A percentile compares a stretch with the other conserved stretches of the same genome.
Conservation (phyloP, 2,113 vertebrate genomes). For the Siniperca knerii region DNA sequence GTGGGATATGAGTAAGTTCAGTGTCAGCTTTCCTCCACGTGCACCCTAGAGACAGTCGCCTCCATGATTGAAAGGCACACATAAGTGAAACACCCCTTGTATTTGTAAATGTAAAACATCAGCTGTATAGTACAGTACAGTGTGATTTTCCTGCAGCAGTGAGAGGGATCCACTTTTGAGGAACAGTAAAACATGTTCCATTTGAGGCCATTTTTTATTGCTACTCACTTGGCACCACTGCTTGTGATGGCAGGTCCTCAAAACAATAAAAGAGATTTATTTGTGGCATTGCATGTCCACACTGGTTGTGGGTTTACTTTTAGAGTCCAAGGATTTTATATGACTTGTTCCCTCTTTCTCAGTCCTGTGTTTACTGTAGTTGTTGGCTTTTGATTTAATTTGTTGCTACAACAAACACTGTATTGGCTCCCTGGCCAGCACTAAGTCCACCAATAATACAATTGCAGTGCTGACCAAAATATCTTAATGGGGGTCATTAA, state of each 20-base stretch:
- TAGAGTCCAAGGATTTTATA: slow-evolving; percentile 12
- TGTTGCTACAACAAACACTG: slow-evolving; percentile 42
- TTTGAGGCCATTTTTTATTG: slow-evolving; percentile 2
- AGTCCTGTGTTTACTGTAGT: slow-evolving; percentile 15
- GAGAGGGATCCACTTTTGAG: background rate
- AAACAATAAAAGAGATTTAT: background rate
- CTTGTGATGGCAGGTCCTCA: background rate
- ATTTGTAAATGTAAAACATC: slow-evolving; percentile 41
- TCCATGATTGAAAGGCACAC: slow-evolving; percentile 47
- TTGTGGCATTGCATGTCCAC: background rate
- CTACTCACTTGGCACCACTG: background rate
- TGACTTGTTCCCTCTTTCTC: slow-evolving; percentile 21
- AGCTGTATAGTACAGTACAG: slow-evolving; percentile 12
- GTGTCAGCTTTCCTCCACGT: slow-evolving; percentile 45
- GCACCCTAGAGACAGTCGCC: slow-evolving; percentile 35
- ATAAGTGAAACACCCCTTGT: slow-evolving; percentile 30
- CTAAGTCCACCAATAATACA: slow-evolving; percentile 28
- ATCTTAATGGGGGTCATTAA: slow-evolving; percentile 15
- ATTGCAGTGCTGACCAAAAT: slow-evolving; percentile 22
- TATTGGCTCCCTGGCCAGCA: slow-evolving; percentile 15
- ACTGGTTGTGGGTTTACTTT: background rate
- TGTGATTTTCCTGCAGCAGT: slow-evolving; percentile 14
- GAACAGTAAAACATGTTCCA: background rate
- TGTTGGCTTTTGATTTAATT: slow-evolving; percentile 40
- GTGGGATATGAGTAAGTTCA: slow-evolving; percentile 50